Base-by-base conservation (phyloP, 2,113 vertebrate genomes). In the Lamprologus lemairii region DNA sequence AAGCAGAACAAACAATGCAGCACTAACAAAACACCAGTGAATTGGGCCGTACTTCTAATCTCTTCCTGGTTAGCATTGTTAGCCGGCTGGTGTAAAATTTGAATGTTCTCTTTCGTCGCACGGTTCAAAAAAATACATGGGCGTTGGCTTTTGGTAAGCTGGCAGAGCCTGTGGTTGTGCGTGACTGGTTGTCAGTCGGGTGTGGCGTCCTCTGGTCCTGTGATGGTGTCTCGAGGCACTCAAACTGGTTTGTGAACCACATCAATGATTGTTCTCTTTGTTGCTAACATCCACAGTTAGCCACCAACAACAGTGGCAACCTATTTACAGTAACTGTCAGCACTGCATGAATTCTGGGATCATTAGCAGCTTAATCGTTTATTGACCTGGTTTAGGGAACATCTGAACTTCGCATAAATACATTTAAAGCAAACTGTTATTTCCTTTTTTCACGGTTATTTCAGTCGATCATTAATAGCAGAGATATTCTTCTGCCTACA, bases 131-230 rank as follows among this genome's bases (percentile, higher is more conserved):
- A 33, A 9, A 33, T 19, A 11, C 9, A 1, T 33, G 57, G 5
- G 3, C 16, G 2, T 31, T 17, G 0, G 26, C 57, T 33, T 19
- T 0, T 7, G 28, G 57, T 33, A 0, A 60, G 8, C 5, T 33
- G 57, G 16, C 16, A 2, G 58, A 33, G 28, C 58, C 28, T 2
- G 58, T 33, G 16, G 28, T 0, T 19, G 9, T 19, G n/a, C n/a
- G n/a, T n/a, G n/a, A 33, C 58, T 11, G 9, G 4, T 19, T 19
- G 28, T 63, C 28, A 33, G 58, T 11, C 0, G 6, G 28, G 16
- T 63, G 28, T 19, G 2, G 58, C 9, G 2, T 63, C 28, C 58
- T 19, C 58, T 11, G 58, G 1, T 7, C 28, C 28, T 7, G 58
- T 7, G 16, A 60, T 19, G 28, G 28, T 7, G 17, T 63, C 58